Conservation (phyloP, 2,797 vertebrate species). For the Danionella dracula region DNA sequence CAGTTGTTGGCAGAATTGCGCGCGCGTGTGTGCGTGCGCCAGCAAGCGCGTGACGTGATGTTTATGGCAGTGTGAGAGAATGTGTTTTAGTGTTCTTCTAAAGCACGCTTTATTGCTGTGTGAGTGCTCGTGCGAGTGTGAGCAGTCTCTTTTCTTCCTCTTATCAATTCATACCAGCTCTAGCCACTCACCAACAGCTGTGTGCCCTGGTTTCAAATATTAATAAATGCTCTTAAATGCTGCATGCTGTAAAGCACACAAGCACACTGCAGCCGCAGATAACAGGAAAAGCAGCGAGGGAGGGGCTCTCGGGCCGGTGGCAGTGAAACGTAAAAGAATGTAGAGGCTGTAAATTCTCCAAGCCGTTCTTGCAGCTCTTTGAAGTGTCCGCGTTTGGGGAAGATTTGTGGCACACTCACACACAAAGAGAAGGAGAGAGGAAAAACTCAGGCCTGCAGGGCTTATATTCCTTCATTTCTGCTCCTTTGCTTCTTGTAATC, state of each 20-base stretch:
- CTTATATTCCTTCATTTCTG: conserved; percentile 20
- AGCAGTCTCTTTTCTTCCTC: neutral
- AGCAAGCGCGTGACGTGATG: neutral
- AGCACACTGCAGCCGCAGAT: conserved; percentile 23
- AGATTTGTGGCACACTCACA: conserved; percentile 51
- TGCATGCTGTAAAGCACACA: conserved; percentile 20
- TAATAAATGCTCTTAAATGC: conserved; percentile 21
- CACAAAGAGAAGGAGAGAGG: conserved; percentile 2
- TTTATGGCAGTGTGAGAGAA: conserved; percentile 20
- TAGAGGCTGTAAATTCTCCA: conserved; percentile 53
- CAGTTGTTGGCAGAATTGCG: conserved; percentile 21
- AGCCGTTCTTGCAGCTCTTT: conserved; percentile 50
- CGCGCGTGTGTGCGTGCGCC: neutral
- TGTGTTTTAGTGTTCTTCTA: conserved; percentile 3
- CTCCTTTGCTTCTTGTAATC: conserved; percentile 18
- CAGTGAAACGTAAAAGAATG: conserved; percentile 55
- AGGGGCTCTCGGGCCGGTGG: conserved; percentile 41
- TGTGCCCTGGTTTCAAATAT: conserved; percentile 17
- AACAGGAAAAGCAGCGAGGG: conserved; percentile 39
- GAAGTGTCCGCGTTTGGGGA: conserved; percentile 48
- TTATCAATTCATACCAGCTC: conserved; percentile 7
- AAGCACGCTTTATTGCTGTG: neutral
- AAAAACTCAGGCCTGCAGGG: conserved; percentile 29
- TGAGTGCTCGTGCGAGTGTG: neutral
- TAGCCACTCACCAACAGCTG: conserved; percentile 4